Conservation (phyloP, 1,140 invertebrate genomes). For the Drosophila takahashii region DNA sequence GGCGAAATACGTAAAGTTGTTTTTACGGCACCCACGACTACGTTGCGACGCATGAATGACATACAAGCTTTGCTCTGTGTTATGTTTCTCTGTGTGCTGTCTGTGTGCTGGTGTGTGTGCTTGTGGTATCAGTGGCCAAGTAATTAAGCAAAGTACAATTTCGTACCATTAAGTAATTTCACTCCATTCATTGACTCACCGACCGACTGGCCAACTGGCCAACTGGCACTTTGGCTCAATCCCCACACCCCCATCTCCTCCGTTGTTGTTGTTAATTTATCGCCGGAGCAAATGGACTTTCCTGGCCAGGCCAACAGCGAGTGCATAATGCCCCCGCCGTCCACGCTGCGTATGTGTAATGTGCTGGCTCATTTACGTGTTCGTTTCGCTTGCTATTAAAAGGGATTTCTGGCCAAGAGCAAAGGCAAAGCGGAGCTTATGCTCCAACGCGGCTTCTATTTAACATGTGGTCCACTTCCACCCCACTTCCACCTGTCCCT, state of each 20-base stretch:
- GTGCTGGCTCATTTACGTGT: slow-evolving; percentile 56
- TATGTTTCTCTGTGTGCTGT: neutral
- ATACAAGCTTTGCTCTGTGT: slow-evolving; percentile 41
- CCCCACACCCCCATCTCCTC: neutral
- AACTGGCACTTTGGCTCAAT: slow-evolving; percentile 46
- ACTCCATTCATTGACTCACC: slow-evolving; percentile 75
- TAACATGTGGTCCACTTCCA: slow-evolving; percentile 48
- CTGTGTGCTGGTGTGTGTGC: slow-evolving; percentile 5
- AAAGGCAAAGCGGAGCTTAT: slow-evolving; percentile 33
- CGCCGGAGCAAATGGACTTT: slow-evolving; percentile 66
- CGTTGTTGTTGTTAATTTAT: slow-evolving; percentile 69
- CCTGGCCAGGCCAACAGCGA: slow-evolving; percentile 32
- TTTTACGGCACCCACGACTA: slow-evolving; percentile 79
- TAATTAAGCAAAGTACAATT: slow-evolving; percentile 84
- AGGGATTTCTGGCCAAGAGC: slow-evolving; percentile 58
- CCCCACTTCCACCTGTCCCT: neutral
- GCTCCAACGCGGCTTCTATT: slow-evolving; percentile 48
- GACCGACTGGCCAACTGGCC: slow-evolving; percentile 25
- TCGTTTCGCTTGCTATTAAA: slow-evolving; percentile 67
- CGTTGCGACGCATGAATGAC: slow-evolving; percentile 65
- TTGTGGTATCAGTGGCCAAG: slow-evolving; percentile 72
- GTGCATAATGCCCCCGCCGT: slow-evolving; percentile 22
- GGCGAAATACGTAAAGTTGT: slow-evolving; percentile 67
- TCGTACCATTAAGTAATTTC: slow-evolving; percentile 83
- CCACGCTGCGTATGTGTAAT: slow-evolving; percentile 68